Evolutionary conservation across 2,797 vertebrate species (phyloP), one percentile per base, ranked within the genome.

Genomic region (Dryobates pubescens): DNA sequence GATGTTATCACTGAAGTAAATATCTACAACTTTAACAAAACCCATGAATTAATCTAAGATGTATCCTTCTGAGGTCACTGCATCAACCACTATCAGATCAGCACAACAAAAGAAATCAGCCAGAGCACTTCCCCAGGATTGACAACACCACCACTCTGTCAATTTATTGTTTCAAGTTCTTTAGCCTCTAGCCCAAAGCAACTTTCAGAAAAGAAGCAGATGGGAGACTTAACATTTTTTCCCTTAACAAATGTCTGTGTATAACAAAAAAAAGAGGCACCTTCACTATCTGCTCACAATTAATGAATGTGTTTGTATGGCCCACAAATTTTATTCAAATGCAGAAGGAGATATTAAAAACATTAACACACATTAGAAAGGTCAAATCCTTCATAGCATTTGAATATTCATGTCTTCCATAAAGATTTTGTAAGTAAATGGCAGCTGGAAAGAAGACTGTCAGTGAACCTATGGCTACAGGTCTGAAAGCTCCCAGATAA

Each of bases 381-480:
- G 10, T 49, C 27, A 68, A 92, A 64, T 36, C 13, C n/a, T 30
- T 27, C 2, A 5, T 6, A 82, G 30, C 13, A 43, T 20, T 53
- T 59, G 38, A 59, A 43, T 62, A 72, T 18, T 29, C 14, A 11
- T 20, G 20, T 8, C 34, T 69, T 36, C 13, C 49, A 24, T 8
- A 4, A 73, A 67, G 47, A 38, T 86, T 49, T 3, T 54, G 2
- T 16, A 79, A 82, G 41, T 36, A 14, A 91, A 74, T 6, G 70
- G 20, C 15, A 61, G 43, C 56, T 87, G 9, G 1, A 15, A 47
- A 67, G 17, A 61, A 0, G 0, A 43, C 23, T 23, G 8, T 27
- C 8, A 51, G 15, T 43, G 24, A 68, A 30, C 8, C 4, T 32
- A 26, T 2, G 3, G 38, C 41, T 68, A 27, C 45, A 64, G 5